Base-by-base conservation (phyloP, 2,888 invertebrate species). In the Chrysolina americana region DNA sequence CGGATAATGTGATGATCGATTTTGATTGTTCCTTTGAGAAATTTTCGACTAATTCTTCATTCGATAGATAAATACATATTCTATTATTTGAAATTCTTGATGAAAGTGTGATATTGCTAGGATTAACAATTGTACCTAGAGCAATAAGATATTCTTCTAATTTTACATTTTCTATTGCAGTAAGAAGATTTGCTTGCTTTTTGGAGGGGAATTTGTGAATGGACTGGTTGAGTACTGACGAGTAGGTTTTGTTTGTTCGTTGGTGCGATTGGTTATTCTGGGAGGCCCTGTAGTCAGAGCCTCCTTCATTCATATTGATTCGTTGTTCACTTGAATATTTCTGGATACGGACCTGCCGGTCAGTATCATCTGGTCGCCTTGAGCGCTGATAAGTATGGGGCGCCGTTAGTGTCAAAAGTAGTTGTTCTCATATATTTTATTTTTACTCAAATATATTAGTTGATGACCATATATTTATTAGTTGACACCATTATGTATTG, bases 281-380 rank as follows among this genome's bases (percentile, higher is more conserved):
- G 28, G 0, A 28, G 15, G 6, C 23, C 13, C 59, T 59, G 28
- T 59, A 59, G 59, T 59, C n/a, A 59, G 28, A 59, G 15, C 23
- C 6, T 8, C 28, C 59, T n/a, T 13, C 13, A 15, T 23, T 23
- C 23, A 23, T 13, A 23, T 8, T 13, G 6, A 23, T 8, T 50
- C 15, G 13, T n/a, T 28, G 11, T 23, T 56, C 15, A 13, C 23
- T 11, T 59, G 0, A 0, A 59, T 0, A 50, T 50, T 50, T 23
- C 59, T 59, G 13, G 28, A 15, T 59, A 23, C 28, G 59, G 59
- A 21, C 59, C 59, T 59, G 28, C 23, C 23, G n/a, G 28, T 23
- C 15, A 3, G 23, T 23, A 50, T 17, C 50, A 50, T 50, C 50
- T 17, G 50, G 1, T n/a, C 50, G 15, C n/a, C 17, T n/a, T n/a